phyloP scores from a whole-genome alignment of 2,888 invertebrate species.

The Diarsia mendica region DNA sequence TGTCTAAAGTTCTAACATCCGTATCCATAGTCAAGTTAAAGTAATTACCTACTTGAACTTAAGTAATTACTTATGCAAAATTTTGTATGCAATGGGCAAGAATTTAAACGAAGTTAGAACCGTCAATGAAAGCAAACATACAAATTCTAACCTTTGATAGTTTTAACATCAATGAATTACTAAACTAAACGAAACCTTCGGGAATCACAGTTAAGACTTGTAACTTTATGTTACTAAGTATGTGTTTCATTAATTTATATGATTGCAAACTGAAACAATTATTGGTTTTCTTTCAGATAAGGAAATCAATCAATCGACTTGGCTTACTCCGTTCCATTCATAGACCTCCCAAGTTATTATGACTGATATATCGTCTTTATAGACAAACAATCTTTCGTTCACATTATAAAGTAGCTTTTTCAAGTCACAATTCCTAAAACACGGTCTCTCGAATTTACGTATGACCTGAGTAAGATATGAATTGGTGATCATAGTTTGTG shows the following conservation, averaged over 20 bases:
- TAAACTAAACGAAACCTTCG: too few relatives aligned
- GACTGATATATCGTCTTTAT: constrained; percentile 8
- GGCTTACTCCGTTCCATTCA: constrained; percentile 23
- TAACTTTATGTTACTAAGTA: not conserved
- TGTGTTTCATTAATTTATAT: not conserved
- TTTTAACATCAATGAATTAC: too few relatives aligned
- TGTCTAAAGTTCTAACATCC: too few relatives aligned
- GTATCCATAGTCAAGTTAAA: too few relatives aligned
- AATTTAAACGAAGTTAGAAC: too few relatives aligned
- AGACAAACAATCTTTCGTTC: not conserved
- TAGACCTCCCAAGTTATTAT: constrained; percentile 31
- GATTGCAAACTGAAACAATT: constrained; percentile 5
- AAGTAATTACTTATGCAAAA: too few relatives aligned
- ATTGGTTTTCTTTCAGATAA: constrained; percentile 3
- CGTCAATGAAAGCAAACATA: too few relatives aligned
- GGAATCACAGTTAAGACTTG: too few relatives aligned
- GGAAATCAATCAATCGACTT: constrained; percentile 31
- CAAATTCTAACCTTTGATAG: too few relatives aligned
- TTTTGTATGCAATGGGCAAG: too few relatives aligned
- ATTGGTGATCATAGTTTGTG: not conserved
- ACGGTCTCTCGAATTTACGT: not conserved
- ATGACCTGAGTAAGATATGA: not conserved
- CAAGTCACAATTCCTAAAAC: not conserved
- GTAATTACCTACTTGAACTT: too few relatives aligned
- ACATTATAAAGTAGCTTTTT: not conserved